Evolutionary conservation across 2,888 invertebrate genomes (phyloP).

Genomic region (Leucoptera coffeella): DNA sequence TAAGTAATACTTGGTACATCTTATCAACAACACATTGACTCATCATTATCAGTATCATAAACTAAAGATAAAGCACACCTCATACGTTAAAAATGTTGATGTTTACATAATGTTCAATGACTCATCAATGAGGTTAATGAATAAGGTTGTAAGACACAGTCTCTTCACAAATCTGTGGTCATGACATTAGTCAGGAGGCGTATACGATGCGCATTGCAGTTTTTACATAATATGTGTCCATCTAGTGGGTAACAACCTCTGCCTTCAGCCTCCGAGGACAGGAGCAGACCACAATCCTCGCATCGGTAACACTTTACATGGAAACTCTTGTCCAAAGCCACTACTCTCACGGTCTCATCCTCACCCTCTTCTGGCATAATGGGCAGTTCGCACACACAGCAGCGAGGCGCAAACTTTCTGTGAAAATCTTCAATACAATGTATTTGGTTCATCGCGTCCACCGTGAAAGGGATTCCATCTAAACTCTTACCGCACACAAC

Average conservation of each 20-base stretch:
- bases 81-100: too few species aligned
- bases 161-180: conserved; percentile 64
- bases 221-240: conserved; percentile 93
- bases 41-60: too few species aligned
- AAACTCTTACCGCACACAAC: conserved; percentile 92
- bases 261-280: conserved; percentile 93
- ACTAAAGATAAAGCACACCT: too few species aligned
- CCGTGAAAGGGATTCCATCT: conserved; percentile 98
- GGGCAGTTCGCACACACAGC: conserved; percentile 92
- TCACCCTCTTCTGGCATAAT: conserved; percentile 97
- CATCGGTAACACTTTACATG: conserved; percentile 95
- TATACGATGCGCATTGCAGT: conserved; percentile 91
- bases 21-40: too few species aligned
- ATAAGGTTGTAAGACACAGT: too few species aligned
- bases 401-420: conserved; percentile 97
- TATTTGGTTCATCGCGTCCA: conserved; percentile 96
- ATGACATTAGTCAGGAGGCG: conserved; percentile 80
- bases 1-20: too few species aligned
- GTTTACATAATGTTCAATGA: too few species aligned
- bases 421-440: conserved; percentile 99
- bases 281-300: conserved; percentile 87
- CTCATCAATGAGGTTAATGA: too few species aligned
- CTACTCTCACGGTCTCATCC: conserved; percentile 95
- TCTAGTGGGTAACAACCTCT: conserved; percentile 96
- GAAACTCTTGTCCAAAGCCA: conserved; percentile 95